phyloP scores from a whole-genome alignment of 2,113 vertebrate species.

The Balaenoptera acutorostrata region DNA sequence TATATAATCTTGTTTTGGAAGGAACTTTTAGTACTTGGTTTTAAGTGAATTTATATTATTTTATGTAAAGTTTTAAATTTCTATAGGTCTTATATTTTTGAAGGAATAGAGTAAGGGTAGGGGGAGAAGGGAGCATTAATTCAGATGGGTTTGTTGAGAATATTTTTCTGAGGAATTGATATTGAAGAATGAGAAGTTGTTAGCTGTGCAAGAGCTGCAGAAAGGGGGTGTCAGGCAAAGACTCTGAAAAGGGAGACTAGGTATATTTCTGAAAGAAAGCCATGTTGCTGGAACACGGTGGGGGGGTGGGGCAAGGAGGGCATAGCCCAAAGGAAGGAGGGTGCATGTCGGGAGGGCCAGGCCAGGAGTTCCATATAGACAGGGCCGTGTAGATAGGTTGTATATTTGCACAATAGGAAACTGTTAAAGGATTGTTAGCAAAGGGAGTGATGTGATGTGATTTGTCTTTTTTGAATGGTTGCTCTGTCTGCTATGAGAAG shows the following conservation, averaged over 20 bases:
- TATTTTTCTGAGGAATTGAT: background rate
- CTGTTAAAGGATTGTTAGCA: background rate
- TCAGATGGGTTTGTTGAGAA: background rate
- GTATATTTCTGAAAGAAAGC: background rate
- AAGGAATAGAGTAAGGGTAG: background rate
- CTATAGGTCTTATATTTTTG: background rate
- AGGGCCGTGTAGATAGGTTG: background rate
- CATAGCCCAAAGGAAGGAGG: background rate
- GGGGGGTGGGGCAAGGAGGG: background rate
- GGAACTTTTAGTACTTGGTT: background rate
- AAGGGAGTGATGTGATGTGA: background rate
- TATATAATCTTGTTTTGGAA: background rate
- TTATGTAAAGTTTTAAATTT: background rate
- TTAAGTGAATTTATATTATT: background rate
- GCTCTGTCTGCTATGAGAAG: background rate
- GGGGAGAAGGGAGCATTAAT: background rate
- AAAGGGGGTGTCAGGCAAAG: background rate
- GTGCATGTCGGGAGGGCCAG: fast-evolving
- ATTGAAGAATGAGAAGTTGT: background rate
- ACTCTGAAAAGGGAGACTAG: background rate
- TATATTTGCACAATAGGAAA: background rate
- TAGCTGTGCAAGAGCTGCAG: background rate
- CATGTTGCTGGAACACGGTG: background rate
- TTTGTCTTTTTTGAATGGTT: background rate
- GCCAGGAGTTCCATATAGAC: background rate